These are phyloP conservation scores for Neomorphus geoffroyi DNA, from an alignment of 2,797 vertebrate genomes.

Conservation along the genomic window DNA sequence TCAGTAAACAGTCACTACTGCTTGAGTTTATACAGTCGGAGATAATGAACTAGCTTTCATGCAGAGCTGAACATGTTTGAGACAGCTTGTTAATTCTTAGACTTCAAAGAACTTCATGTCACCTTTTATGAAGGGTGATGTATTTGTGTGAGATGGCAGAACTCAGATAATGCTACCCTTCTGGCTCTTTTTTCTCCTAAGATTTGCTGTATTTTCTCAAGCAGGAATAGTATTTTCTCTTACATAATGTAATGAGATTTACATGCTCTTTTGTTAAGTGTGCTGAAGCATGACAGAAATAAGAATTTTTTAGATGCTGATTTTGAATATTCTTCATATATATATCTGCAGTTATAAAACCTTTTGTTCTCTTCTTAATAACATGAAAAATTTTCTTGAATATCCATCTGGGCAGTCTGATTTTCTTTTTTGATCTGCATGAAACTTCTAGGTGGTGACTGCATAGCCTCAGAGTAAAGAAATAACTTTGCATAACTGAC, in stretches of 20 bases:
- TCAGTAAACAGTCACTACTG: constrained; percentile 31
- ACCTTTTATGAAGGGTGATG: neutral
- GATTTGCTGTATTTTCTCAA: neutral
- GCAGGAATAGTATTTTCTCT: neutral
- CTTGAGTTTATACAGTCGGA: constrained; percentile 26
- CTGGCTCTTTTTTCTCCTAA: neutral
- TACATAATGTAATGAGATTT: neutral
- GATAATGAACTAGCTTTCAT: constrained; percentile 45
- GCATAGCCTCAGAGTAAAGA: neutral
- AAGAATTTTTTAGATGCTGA: neutral
- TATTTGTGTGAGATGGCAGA: neutral
- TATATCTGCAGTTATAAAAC: neutral
- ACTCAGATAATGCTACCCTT: neutral
- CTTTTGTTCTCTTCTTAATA: neutral
- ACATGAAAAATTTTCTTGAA: neutral
- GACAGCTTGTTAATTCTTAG: constrained; percentile 9
- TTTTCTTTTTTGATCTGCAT: neutral
- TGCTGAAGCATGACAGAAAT: neutral
- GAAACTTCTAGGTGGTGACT: neutral
- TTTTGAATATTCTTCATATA: neutral
- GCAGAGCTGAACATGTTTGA: constrained; percentile 23
- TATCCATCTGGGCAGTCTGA: neutral
- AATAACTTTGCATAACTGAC: neutral
- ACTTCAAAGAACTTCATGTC: constrained; percentile 53
- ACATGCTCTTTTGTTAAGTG: neutral